A percentile compares a stretch with the other conserved stretches of the same genome.
Conservation (phyloP, 2,113 vertebrate species). For the Misgurnus mizolepis region DNA sequence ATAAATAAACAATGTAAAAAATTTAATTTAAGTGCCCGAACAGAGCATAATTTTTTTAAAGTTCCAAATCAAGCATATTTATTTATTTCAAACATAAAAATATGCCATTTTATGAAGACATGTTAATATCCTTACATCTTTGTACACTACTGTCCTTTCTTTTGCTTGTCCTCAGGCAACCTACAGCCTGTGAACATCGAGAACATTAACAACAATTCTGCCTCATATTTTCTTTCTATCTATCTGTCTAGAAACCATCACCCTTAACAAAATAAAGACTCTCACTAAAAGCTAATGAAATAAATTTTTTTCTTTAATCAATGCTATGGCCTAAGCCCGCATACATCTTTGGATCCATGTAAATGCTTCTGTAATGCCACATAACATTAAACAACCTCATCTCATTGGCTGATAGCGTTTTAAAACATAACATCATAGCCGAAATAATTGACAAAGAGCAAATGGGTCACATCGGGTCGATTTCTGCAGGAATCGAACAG, state of each 20-base stretch:
- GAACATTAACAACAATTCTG: conserved; percentile 18
- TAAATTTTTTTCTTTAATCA: conserved; percentile 33
- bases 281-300: conserved; percentile 15
- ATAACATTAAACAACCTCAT: conserved; percentile 20
- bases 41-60: too few species aligned
- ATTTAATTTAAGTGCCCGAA: too few species aligned
- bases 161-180: conserved; percentile 24
- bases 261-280: conserved; percentile 18
- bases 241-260: neutral
- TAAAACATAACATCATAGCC: conserved; percentile 1
- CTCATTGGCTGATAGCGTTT: conserved; percentile 14
- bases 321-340: conserved; percentile 2
- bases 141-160: too few species aligned
- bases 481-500: conserved; percentile 2
- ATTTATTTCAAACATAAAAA: too few species aligned
- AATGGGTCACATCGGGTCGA: neutral
- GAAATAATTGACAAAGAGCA: neutral
- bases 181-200: neutral
- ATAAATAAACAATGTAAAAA: too few species aligned
- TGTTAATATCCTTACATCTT: too few species aligned
- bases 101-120: too few species aligned
- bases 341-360: conserved; percentile 7
- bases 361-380: conserved; percentile 15
- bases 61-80: too few species aligned
- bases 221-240: conserved; percentile 34